Evolutionary conservation across 2,888 invertebrate genomes (phyloP).

Genomic region (Aproaerema taeniolella): DNA sequence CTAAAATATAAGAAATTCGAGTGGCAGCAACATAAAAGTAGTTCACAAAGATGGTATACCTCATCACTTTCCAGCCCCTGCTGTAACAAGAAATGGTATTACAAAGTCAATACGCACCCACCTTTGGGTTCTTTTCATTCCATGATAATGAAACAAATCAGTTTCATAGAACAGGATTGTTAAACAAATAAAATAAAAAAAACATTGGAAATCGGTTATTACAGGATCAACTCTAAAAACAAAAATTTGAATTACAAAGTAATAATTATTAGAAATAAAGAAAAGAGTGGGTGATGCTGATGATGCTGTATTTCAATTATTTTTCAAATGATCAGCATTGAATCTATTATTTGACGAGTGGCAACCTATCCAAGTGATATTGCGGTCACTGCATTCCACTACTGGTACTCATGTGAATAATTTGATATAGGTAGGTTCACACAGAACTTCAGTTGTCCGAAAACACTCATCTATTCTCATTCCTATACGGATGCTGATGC

Average conservation of each 20-base stretch:
- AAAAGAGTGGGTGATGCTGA: constrained; percentile 36
- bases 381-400: constrained; percentile 64
- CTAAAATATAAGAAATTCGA: constrained; percentile 70
- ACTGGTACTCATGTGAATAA: constrained; percentile 46
- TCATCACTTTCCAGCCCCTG: constrained; percentile 96
- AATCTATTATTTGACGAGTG: constrained; percentile 28
- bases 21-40: constrained; percentile 77
- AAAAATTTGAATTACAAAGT: constrained; percentile 36
- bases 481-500: constrained; percentile 10
- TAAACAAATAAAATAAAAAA: too few relatives aligned
- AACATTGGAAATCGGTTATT: constrained; percentile 7
- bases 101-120: constrained; percentile 77
- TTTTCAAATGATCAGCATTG: constrained; percentile 39
- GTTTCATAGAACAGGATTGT: constrained; percentile 2
- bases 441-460: constrained; percentile 72
- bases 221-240: constrained; percentile 16
- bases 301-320: constrained; percentile 37
- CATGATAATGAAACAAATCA: constrained; percentile 17
- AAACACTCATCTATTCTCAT: constrained; percentile 29
- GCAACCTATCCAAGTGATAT: constrained; percentile 40
- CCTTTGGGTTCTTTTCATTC: constrained; percentile 66
- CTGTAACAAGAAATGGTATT: constrained; percentile 83
- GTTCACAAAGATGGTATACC: constrained; percentile 82
- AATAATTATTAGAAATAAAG: constrained; percentile 40
- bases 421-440: constrained; percentile 37